These are phyloP conservation scores for Myotis daubentonii DNA, from an alignment of 2,797 vertebrate genomes.

Conservation along the genomic window DNA sequence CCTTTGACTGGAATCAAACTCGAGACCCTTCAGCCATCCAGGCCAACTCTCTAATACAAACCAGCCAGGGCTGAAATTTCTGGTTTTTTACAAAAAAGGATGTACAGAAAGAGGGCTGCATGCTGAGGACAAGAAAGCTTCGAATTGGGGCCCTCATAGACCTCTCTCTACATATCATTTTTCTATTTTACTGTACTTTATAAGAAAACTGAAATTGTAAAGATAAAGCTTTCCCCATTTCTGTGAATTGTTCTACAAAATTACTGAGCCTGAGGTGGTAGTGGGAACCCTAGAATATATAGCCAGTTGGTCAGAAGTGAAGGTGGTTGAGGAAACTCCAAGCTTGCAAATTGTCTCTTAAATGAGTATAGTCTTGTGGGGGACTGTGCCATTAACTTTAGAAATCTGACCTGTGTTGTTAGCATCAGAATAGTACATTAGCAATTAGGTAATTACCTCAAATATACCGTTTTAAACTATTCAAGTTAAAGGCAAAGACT, in stretches of 20 bases:
- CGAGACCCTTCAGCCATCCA: too few relatives aligned
- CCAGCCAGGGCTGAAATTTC: not conserved
- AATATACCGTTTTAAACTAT: not conserved
- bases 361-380: not conserved
- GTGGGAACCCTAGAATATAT: not conserved
- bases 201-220: not conserved
- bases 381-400: not conserved
- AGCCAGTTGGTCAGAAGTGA: not conserved
- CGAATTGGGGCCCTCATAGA: not conserved
- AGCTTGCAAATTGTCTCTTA: not conserved
- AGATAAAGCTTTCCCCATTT: not conserved
- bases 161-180: not conserved
- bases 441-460: not conserved
- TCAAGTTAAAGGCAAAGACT: slow-evolving; percentile 17
- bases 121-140: not conserved
- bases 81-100: not conserved
- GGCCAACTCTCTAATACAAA: too few relatives aligned
- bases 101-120: not conserved
- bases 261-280: not conserved
- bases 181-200: not conserved
- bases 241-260: not conserved
- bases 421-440: not conserved
- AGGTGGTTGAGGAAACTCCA: not conserved
- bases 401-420: not conserved
- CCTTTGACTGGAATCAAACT: too few relatives aligned